Evolutionary conservation across 1,140 invertebrate genomes (phyloP), one percentile per base, ranked within the genome.

Genomic region (Penaeus indicus): DNA sequence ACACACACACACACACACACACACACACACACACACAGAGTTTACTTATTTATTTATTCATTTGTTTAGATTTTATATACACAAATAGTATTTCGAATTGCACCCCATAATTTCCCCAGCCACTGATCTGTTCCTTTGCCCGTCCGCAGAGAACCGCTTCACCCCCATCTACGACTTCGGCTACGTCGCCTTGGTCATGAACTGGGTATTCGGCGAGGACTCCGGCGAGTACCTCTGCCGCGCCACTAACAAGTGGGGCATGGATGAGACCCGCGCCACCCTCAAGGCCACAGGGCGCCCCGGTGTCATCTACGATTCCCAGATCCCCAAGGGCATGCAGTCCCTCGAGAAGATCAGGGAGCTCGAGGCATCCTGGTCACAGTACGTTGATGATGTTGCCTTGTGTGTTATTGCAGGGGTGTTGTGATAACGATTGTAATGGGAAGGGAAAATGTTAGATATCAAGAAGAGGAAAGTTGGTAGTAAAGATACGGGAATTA

Each of bases 111-210:
- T 47, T 77, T 18, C 32, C 32, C 10, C 19, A 27, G n/a, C 10
- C n/a, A 1, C n/a, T 86, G n/a, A 25, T 78, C 38, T 77, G 25
- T 86, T 88, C 88, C 89, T 42, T 91, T 77, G 32, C 91, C 91
- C 89, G 91, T 92, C 92, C 92, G 79, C 93, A 97, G 96, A 97
- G 93, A 98, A 97, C 92, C 94, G 97, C 90, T 97, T 97, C 92
- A 96, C 95, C 63, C 97, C 98, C 7, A 97, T 98, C 91, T 98
- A 99, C 92, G 98, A 99, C 92, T 98, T 98, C 92, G 97, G 97
- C 63, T 98, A 98, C 92, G 98, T 99, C 54, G 97, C 97, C 21
- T 97, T 99, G 95, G 98, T 98, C 93, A 98, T 99, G 91, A 96
- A 97, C 78, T 99, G 97, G 97, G 96, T 98, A 8, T 98, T 97